Base-by-base conservation (phyloP, 2,888 invertebrate species). In the Campaea margaritaria region DNA sequence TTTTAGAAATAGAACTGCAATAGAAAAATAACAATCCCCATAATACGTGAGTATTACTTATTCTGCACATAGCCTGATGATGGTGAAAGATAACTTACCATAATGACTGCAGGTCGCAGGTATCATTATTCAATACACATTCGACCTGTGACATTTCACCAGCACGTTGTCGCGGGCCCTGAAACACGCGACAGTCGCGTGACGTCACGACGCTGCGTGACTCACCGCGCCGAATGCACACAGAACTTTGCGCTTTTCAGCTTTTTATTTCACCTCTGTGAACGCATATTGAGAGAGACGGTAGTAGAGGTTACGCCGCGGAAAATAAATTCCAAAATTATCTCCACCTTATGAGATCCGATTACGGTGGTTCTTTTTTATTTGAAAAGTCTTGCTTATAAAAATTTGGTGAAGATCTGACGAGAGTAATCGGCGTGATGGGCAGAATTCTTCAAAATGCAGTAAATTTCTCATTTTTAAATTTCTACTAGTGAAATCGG, bases 131-230 rank as follows among this genome's bases (percentile, higher is more conserved):
- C 60, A 56, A 61, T 61, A 55, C 59, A 59, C 55, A 61, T 56
- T 50, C 55, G 60, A 55, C 55, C 60, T 56, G 55, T 52, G 60
- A 61, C 60, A 61, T 61, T 56, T 61, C 51, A 70, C 72, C 75
- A 60, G 58, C 66, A 36, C 39, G 51, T 16, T 34, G 42, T 15
- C 28, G 31, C 21, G 51, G 41, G 63, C 49, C 56, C 54, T 54
- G 46, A 14, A 49, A 45, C 60, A 60, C 55, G 60, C 60, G 49
- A 53, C 38, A 14, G 16, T 86, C 80, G 86, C 85, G 84, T 86
- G 86, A 63, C 73, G 73, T 67, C 72, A 70, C 77, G 70, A 77
- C 75, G 61, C 72, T 67, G 73, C 74, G 73, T 74, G 74, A 74
- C 70, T 73, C 70, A 67, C 62, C 58, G 67, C 69, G 52, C 62